Evolutionary conservation across 2,888 invertebrate species (phyloP), one percentile per base, ranked within the genome.

Genomic region (Argyresthia goedartella): DNA sequence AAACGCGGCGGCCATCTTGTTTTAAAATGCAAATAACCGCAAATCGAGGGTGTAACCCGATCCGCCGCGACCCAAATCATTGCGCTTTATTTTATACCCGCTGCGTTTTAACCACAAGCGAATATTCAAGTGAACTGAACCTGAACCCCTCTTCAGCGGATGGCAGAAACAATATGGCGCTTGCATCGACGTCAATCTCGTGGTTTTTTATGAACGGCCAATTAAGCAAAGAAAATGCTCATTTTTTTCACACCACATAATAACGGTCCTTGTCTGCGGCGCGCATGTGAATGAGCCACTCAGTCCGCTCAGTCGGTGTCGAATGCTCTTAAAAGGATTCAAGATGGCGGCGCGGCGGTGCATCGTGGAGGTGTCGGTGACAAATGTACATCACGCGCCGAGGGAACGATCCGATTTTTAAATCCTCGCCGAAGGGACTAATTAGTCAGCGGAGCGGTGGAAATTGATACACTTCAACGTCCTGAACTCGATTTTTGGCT

Each of bases 41-140:
- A 63, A 78, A 76, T 76, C 69, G 76, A 70, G 80, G 80, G 81
- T 75, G 81, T 77, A 81, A 81, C 79, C 64, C 66, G 75, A 81
- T 70, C 73, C 71, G 62, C 66, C 68, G 68, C 67, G 70, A 64
- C 66, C 69, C 67, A 65, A 65, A 71, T 71, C 73, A 62, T 57
- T 52, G 50, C 71, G 41, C 42, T 50, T 42, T 50, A 50, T 50
- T 42, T 48, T 50, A n/a, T n/a, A 13, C 50, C 25, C 50, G 25
- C 15, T 50, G 42, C 42, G 50, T 42, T 50, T 81, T 76, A 68
- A 70, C 74, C 75, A 71, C 78, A 77, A 76, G 47, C 47, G 47
- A 25, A 33, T n/a, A 25, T 34, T 10, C 13, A 10, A 47, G 25
- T 25, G 25, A 25, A 25, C 25, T 13, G 39, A 16, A 9, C 8